phyloP scores from a whole-genome alignment of 37 sponge, comb jelly and placozoan species.

The Diacarnus erythraeanus region DNA sequence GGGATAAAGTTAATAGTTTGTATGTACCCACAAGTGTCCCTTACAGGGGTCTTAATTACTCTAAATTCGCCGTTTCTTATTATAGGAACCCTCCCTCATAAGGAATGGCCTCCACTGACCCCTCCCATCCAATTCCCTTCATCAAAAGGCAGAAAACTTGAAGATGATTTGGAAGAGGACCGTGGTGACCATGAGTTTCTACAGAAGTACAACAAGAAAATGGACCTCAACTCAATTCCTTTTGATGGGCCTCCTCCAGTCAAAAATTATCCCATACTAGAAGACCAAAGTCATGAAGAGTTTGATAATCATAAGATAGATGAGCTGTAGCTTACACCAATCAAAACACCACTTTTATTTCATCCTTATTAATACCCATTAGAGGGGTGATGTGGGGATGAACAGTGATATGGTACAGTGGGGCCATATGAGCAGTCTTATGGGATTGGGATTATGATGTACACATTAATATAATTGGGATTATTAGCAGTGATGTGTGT shows the following conservation, averaged over 20 bases:
- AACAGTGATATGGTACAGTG: no score
- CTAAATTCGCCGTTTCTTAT: no score
- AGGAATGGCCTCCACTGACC: slow-evolving; percentile 42
- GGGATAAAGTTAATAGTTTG: no score
- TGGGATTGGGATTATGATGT: no score
- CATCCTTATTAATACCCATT: no score
- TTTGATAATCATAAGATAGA: background rate
- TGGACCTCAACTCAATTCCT: background rate
- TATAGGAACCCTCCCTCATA: slow-evolving; percentile 16
- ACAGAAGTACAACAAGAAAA: background rate
- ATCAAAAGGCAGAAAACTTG: background rate
- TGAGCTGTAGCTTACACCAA: background rate
- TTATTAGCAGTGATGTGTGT: no score
- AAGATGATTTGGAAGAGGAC: background rate
- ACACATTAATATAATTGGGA: no score
- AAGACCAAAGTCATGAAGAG: background rate
- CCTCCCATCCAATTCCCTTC: slow-evolving; percentile 47
- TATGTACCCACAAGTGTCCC: background rate
- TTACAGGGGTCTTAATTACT: no score
- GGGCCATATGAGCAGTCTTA: no score
- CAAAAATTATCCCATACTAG: background rate
- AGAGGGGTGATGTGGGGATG: no score
- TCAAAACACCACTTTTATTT: no score
- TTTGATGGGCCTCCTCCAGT: background rate
- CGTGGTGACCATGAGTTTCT: background rate